Evolutionary conservation across 2,888 invertebrate species (phyloP).

Genomic region (Agrotis exclamationis): DNA sequence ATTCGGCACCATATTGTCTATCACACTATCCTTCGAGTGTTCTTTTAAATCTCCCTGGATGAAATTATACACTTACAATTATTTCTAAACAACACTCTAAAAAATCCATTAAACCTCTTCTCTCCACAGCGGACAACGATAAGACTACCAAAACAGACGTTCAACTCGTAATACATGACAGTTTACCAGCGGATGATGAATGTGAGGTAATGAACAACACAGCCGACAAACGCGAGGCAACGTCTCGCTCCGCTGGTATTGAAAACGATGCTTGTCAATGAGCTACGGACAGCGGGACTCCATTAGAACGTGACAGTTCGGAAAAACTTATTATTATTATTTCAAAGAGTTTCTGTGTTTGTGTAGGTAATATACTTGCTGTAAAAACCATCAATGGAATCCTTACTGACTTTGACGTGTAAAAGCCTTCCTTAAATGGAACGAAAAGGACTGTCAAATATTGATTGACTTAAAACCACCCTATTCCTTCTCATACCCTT

Average conservation of each 20-base stretch:
- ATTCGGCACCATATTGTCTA: neutral
- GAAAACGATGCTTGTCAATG: slow-evolving; percentile 67
- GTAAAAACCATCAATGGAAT: no score
- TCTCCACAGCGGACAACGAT: neutral
- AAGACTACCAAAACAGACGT: slow-evolving; percentile 3
- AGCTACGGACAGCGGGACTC: slow-evolving; percentile 38
- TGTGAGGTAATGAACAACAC: slow-evolving; percentile 21
- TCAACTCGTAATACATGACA: slow-evolving; percentile 42
- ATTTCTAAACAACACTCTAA: no score
- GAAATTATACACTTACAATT: no score
- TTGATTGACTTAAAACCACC: no score
- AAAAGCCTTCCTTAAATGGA: no score
- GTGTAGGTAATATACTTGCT: no score
- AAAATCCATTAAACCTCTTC: neutral
- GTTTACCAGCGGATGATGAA: slow-evolving; percentile 47
- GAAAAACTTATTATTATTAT: no score
- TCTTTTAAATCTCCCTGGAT: no score
- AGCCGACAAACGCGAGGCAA: slow-evolving; percentile 44
- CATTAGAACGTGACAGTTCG: slow-evolving; percentile 34
- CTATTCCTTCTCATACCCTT: no score
- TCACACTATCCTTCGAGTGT: neutral
- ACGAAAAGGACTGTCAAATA: no score
- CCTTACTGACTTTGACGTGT: no score
- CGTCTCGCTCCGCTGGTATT: slow-evolving; percentile 68
- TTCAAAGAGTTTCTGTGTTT: no score